These are phyloP conservation scores for Tillus elongatus DNA, from an alignment of 2,888 invertebrate genomes.

Conservation along the genomic window DNA sequence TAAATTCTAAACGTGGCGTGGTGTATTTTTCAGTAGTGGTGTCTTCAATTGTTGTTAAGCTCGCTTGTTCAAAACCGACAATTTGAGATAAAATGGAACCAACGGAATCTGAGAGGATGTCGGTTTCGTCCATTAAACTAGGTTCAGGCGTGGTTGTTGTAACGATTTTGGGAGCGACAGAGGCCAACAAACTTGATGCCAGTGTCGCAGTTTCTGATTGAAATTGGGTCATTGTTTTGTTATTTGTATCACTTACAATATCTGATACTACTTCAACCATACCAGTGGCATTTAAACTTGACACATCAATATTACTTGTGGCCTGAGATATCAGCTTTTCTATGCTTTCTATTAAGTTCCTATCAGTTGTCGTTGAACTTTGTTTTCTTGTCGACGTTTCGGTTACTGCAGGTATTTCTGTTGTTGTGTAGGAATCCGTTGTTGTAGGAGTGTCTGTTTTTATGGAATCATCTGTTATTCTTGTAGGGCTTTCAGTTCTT, in stretches of 20 bases:
- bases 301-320: conserved; percentile 26
- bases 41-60: conserved; percentile 22
- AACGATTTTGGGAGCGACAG: conserved; percentile 11
- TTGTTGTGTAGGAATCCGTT: conserved; percentile 7
- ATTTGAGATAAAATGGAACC: conserved; percentile 32
- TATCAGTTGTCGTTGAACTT: too few relatives aligned
- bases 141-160: conserved; percentile 13
- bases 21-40: neutral
- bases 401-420: conserved; percentile 11
- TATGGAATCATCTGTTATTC: conserved; percentile 7
- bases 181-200: conserved; percentile 22
- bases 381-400: too few relatives aligned
- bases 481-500: conserved; percentile 3
- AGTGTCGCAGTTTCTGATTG: conserved; percentile 26
- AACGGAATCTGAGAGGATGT: conserved; percentile 23
- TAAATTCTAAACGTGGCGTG: neutral
- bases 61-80: conserved; percentile 18
- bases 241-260: conserved; percentile 22
- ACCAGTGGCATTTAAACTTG: too few relatives aligned
- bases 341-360: conserved; percentile 31
- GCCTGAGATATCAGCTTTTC: conserved; percentile 36
- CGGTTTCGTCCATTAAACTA: conserved; percentile 1
- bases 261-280: too few relatives aligned
- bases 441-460: conserved; percentile 5
- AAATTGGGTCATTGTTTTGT: conserved; percentile 25